phyloP scores from a whole-genome alignment of 1,140 invertebrate species.

The Drosophila kikkawai region DNA sequence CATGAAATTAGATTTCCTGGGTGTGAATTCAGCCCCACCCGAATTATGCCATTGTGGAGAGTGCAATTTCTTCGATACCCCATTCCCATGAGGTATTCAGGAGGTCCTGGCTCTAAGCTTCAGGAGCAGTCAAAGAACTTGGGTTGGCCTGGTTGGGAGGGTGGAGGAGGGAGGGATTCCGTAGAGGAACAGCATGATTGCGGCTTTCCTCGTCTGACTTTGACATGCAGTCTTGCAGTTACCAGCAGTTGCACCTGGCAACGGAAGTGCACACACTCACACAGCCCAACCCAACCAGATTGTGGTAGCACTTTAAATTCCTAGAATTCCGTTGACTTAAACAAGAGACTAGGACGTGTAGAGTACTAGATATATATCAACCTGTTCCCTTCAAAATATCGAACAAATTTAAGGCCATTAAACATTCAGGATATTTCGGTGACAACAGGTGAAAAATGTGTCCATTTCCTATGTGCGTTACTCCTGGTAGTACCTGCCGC shows the following conservation, averaged over 20 bases:
- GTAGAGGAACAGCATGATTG: slow-evolving; percentile 53
- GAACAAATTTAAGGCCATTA: not conserved
- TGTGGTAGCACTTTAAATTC: slow-evolving; percentile 30
- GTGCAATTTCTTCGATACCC: not conserved
- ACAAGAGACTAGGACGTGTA: too few relatives aligned
- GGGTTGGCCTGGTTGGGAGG: not conserved
- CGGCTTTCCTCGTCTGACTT: slow-evolving; percentile 61
- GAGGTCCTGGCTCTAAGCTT: not conserved
- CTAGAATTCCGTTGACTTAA: not conserved
- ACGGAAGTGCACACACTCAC: slow-evolving; percentile 31
- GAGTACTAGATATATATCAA: not conserved
- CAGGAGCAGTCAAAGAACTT: slow-evolving; percentile 8
- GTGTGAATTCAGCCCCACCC: not conserved
- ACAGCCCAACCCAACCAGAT: not conserved
- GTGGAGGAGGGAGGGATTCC: not conserved
- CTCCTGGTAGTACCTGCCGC: slow-evolving; percentile 3
- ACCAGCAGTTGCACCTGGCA: slow-evolving; percentile 49
- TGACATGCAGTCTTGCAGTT: slow-evolving; percentile 52
- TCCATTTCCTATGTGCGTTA: slow-evolving; percentile 21
- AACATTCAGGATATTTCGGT: slow-evolving; percentile 1
- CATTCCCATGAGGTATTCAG: not conserved
- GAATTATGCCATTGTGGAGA: slow-evolving; percentile 1
- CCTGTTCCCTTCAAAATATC: not conserved
- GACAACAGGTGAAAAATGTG: not conserved
- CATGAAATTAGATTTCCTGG: slow-evolving; percentile 12